Base-by-base conservation (phyloP, 2,888 invertebrate genomes). In the Cryptocephalus primarius region DNA sequence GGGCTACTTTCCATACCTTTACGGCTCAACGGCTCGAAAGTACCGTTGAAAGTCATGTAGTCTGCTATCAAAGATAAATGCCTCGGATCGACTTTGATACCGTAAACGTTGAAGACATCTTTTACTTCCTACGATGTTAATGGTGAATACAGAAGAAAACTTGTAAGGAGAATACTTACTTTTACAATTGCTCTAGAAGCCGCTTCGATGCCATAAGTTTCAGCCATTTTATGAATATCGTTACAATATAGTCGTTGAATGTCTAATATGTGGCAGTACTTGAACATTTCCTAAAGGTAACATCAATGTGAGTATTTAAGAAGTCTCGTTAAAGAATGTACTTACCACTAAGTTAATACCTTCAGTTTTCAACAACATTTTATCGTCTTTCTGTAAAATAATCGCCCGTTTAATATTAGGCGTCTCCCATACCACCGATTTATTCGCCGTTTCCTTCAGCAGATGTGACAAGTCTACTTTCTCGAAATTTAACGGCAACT, bases 11-110 rank as follows among this genome's bases (percentile, higher is more conserved):
- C 85, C 82, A 99, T 91, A 8, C 94, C 92, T 58, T 79, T 82
- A 22, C 99, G 77, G 66, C 88, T 97, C 69, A 97, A 81, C 0
- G 97, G 88, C 61, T 85, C 84, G 63, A 88, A 94, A 1, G 76
- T 73, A 0, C 99, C 99, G 60, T 88, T 88, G 59, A 83, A 92
- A 0, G 96, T 99, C 97, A 99, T 97, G 66, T 96, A 97, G 72
- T 99, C 97, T 0, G 97, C 90, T 44, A 97, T 81, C 6, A 99
- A 73, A 0, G 84, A 81, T 60, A 99, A 76, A 77, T 99, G 99
- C 22, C 97, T 78, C 0, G 88, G 84, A 72, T 97, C 92, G 3
- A 99, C 95, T 8, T 82, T 81, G 61, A 99, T 99, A 31, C 96
- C 96, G 62, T 99, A 99, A 1, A 92, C 93, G 56, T 87, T 88